Evolutionary conservation across 2,888 invertebrate species (phyloP).

Genomic region (Teleiodes luculella): DNA sequence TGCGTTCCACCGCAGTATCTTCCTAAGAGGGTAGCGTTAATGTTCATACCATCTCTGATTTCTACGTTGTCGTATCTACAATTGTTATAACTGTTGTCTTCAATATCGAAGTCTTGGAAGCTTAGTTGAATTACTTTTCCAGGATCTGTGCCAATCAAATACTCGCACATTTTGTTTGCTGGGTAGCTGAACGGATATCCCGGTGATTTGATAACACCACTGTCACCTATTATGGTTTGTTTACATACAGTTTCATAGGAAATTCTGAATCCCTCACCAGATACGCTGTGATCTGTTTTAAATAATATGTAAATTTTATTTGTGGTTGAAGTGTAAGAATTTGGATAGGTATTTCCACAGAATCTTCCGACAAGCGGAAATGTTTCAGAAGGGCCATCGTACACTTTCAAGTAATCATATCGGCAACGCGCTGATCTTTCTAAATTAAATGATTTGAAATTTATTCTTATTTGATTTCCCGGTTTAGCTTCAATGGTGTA

Average conservation of each 20-base stretch:
- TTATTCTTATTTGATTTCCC: conserved; percentile 81
- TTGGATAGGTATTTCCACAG: conserved; percentile 84
- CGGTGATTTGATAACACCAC: conserved; percentile 84
- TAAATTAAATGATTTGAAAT: conserved; percentile 82
- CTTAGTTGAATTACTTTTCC: conserved; percentile 82
- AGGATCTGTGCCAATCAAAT: conserved; percentile 80
- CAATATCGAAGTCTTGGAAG: conserved; percentile 83
- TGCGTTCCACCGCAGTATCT: conserved; percentile 81
- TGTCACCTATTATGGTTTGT: conserved; percentile 67
- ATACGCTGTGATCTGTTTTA: conserved; percentile 51
- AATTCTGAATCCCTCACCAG: conserved; percentile 53
- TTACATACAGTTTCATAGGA: conserved; percentile 57
- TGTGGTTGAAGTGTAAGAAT: conserved; percentile 78
- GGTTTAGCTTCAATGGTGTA: conserved; percentile 85
- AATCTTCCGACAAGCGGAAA: conserved; percentile 84
- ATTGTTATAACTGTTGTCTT: conserved; percentile 54
- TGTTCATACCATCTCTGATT: conserved; percentile 84
- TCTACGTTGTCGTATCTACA: conserved; percentile 67
- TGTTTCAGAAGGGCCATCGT: conserved; percentile 80
- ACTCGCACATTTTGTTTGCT: conserved; percentile 80
- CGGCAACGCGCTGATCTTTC: conserved; percentile 79
- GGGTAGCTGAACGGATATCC: conserved; percentile 86
- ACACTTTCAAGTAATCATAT: conserved; percentile 81
- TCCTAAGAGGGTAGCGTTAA: conserved; percentile 81
- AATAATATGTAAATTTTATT: conserved; percentile 78